Evolutionary conservation across 2,888 invertebrate genomes (phyloP), one percentile per base, ranked within the genome.

Genomic region (Spialia ferax): DNA sequence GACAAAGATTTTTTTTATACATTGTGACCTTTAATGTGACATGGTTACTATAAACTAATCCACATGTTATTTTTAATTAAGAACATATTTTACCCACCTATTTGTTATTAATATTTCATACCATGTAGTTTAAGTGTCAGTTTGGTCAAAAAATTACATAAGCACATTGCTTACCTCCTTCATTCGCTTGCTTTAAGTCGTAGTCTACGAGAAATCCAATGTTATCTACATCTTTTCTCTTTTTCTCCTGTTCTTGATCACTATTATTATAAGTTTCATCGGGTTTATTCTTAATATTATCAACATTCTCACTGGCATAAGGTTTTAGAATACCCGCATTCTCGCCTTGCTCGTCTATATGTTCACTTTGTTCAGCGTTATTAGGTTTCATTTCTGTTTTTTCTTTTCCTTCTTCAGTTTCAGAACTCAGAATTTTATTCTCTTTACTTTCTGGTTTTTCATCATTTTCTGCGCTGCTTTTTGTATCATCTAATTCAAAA

Each of bases 201-300:
- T 72, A 69, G 23, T 70, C 69, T 10, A 50, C 42, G 6, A 13
- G 42, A 13, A 56, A 22, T 8, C 20, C 26, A 35, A 35, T 32
- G 26, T 55, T 38, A 29, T 63, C 18, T 15, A 15, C 42, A 42
- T 15, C 5, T n/a, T n/a, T n/a, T 48, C 63, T 56, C 10, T 15
- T 48, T 38, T 35, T 15, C 10, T 60, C 42, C 1, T 70, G 32
- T 20, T 26, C 48, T 35, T 62, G 45, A 10, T 5, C 38, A 48
- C 20, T 8, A 22, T 50, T 13, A 13, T 22, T 50, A 3, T 20
- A 18, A 48, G 8, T 1, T 1, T 22, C 22, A 22, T 22, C 22
- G 11, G 5, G 1, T 4, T 50, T 13, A 22, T 11, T 42, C 15
- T 15, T 6, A 42, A 15, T 45, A 45, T 45, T 45, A 8, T 45